phyloP scores from a whole-genome alignment of 2,113 vertebrate species.

The Rattus norvegicus region DNA sequence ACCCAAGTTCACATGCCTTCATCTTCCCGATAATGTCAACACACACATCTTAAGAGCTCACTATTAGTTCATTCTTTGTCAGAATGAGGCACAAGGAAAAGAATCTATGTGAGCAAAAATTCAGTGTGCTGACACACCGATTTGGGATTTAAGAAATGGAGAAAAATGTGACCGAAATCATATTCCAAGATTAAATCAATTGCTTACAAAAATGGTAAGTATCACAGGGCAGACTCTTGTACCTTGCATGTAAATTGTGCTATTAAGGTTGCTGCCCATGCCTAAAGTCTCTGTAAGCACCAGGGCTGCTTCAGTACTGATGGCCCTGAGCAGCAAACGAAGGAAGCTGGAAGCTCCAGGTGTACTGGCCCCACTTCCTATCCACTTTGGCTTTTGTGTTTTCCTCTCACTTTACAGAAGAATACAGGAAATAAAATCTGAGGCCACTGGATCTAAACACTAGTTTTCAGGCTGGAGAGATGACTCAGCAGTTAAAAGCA shows the following conservation, averaged over 20 bases:
- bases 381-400: background rate
- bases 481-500: too few relatives aligned
- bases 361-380: background rate
- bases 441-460: background rate
- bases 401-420: conserved; percentile 27
- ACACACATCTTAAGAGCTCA: conserved; percentile 27
- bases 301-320: background rate
- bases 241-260: conserved; percentile 18
- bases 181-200: conserved; percentile 1
- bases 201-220: conserved; percentile 37
- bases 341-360: background rate
- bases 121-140: background rate
- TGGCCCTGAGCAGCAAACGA: background rate
- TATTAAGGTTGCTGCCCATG: background rate
- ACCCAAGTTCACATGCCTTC: conserved; percentile 11
- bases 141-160: background rate
- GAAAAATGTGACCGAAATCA: conserved; percentile 23
- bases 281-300: background rate
- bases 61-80: conserved; percentile 48
- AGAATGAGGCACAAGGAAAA: conserved; percentile 34
- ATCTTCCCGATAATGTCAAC: conserved; percentile 69
- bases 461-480: background rate
- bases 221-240: background rate
- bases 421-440: conserved; percentile 38
- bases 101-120: background rate